These are phyloP conservation scores for Poecile atricapillus DNA, from an alignment of 2,113 vertebrate species.

Conservation along the genomic window DNA sequence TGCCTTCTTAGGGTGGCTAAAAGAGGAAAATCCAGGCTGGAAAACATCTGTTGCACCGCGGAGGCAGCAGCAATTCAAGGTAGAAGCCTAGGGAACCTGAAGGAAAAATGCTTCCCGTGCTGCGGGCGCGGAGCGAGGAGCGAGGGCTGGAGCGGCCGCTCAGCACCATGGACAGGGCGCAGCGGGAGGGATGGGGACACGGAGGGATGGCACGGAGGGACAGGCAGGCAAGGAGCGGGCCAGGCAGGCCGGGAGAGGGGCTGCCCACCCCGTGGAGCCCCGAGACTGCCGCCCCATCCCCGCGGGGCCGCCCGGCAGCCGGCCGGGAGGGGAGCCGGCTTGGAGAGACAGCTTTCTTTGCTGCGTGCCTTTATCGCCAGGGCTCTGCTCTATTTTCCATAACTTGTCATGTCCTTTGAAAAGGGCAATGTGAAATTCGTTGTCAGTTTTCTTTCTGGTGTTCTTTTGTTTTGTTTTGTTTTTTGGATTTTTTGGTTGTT, in stretches of 20 bases:
- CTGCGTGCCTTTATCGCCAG: neutral
- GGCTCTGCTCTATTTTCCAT: neutral
- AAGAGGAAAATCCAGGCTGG: constrained; percentile 1
- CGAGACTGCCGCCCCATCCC: neutral
- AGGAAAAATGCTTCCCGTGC: neutral
- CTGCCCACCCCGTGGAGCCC: neutral
- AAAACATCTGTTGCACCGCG: constrained; percentile 22
- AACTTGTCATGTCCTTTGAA: neutral
- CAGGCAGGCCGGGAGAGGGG: too few relatives aligned
- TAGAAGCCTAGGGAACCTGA: neutral
- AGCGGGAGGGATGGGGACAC: neutral
- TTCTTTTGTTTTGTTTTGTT: rapidly evolving
- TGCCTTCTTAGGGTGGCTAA: constrained; percentile 22
- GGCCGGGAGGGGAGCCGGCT: neutral
- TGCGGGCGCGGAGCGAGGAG: neutral
- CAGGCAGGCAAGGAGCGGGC: neutral
- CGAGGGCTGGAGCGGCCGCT: neutral
- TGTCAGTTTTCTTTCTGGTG: neutral
- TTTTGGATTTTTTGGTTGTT: too few relatives aligned
- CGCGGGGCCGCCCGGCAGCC: neutral
- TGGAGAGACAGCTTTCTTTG: neutral
- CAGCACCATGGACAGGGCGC: constrained; percentile 67
- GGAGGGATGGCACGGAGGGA: neutral
- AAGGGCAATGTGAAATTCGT: neutral
- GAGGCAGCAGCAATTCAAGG: neutral